Base-by-base conservation (phyloP, 2,797 vertebrate genomes). In the Micropoecilia bifurca region DNA sequence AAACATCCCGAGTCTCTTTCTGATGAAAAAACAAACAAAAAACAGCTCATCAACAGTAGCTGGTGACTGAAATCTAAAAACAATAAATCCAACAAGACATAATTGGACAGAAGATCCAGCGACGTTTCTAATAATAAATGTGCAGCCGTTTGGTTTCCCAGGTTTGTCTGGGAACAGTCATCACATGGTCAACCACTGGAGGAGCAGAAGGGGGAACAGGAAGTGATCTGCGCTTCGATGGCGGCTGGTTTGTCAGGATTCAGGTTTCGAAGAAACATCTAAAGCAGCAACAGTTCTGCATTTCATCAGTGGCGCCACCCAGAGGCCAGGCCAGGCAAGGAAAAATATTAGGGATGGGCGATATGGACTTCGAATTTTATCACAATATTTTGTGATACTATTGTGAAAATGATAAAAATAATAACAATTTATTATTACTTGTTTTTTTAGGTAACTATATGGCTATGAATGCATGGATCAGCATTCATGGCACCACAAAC, bases 81-180 rank as follows among this genome's bases (percentile, higher is more conserved):
- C 73, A 57, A 72, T 41, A 71, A 28, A 22, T n/a, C 25, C 43
- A 48, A 36, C 50, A 41, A 71, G 22, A 66, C 9, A 12, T 43
- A 43, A 20, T 3, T 9, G 36, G 39, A 71, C 22, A n/a, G 68
- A 71, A 45, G 41, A 61, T 53, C 59, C 25, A 18, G 48, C 55
- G 72, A 14, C 3, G 41, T 71, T 71, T 71, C 68, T 71, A 28
- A n/a, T 69, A 14, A 69, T 71, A 45, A 28, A 28, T n/a, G 41
- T 71, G 68, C 81, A 82, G 84, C 75, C 79, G 85, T 45, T n/a
- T 43, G 18, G 73, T 81, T 74, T 45, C 45, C 39, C 61, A 12
- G 41, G 57, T 79, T 61, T 4, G 53, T 72, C 53, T 16, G 20
- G 3, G 80, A 74, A 79, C 55, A 8, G 79, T 20, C 30, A 33